Conservation (phyloP, 1,140 invertebrate species). For the Hyphantria cunea region DNA sequence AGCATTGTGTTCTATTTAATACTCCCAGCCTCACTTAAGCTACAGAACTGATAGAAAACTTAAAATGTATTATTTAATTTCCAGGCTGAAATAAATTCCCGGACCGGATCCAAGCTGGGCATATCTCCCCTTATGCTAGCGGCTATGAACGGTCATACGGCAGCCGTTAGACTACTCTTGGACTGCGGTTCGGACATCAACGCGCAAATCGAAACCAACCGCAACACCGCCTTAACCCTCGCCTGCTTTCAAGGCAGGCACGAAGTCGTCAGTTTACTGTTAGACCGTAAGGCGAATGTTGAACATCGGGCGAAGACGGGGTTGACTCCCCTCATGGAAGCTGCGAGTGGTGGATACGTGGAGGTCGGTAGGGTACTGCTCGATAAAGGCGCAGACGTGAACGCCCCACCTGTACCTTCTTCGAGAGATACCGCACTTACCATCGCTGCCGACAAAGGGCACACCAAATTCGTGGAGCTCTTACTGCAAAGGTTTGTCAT, state of each 20-base stretch:
- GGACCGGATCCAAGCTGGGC: constrained; percentile 97
- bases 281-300: constrained; percentile 98
- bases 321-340: constrained; percentile 99
- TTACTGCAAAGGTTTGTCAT: constrained; percentile 81
- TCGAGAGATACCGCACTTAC: constrained; percentile 99
- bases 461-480: constrained; percentile 97
- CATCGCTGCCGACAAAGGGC: constrained; percentile 99
- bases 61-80: background rate
- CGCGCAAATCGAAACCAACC: constrained; percentile 99
- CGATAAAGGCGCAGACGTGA: constrained; percentile 98
- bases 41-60: background rate
- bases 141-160: constrained; percentile 99
- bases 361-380: constrained; percentile 98
- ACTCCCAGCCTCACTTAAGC: too few species aligned
- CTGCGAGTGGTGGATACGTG: constrained; percentile 98
- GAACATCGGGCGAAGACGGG: constrained; percentile 99
- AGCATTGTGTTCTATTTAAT: too few species aligned
- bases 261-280: constrained; percentile 97
- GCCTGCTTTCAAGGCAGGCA: constrained; percentile 99
- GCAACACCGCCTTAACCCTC: constrained; percentile 98
- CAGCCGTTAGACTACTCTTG: constrained; percentile 93
- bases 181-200: constrained; percentile 99
- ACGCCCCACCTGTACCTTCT: constrained; percentile 98
- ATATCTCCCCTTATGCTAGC: constrained; percentile 99
- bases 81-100: constrained; percentile 98